These are phyloP conservation scores for Rhinella marina DNA, from an alignment of 2,797 vertebrate genomes.

Conservation along the genomic window DNA sequence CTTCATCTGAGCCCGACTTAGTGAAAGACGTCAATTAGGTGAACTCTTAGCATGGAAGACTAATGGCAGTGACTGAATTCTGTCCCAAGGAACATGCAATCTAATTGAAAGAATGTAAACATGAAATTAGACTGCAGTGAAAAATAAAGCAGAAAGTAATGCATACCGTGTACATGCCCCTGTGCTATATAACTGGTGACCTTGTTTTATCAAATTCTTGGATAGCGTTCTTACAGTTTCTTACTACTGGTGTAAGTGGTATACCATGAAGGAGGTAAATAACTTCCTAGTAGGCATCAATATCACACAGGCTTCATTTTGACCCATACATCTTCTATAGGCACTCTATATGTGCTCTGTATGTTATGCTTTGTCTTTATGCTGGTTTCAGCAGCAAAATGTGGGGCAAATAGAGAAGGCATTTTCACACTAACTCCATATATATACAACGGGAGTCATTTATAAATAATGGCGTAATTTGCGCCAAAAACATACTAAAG, in stretches of 20 bases:
- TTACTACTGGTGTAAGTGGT: neutral
- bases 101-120: slow-evolving; percentile 43
- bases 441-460: neutral
- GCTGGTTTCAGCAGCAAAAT: neutral
- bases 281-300: neutral
- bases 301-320: neutral
- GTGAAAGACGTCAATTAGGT: slow-evolving; percentile 50
- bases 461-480: no score
- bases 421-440: neutral
- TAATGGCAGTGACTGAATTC: slow-evolving; percentile 35
- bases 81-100: slow-evolving; percentile 45
- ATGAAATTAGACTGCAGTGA: slow-evolving; percentile 14
- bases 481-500: no score
- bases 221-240: neutral
- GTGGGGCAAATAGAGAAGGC: neutral
- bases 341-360: neutral
- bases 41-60: slow-evolving; percentile 50
- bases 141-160: slow-evolving; percentile 1
- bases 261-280: neutral
- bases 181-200: neutral
- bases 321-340: neutral
- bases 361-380: neutral
- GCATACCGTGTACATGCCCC: neutral
- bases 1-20: slow-evolving; percentile 54
- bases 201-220: neutral